Conservation (phyloP, 2,888 invertebrate species). For the Arenicola marina region DNA sequence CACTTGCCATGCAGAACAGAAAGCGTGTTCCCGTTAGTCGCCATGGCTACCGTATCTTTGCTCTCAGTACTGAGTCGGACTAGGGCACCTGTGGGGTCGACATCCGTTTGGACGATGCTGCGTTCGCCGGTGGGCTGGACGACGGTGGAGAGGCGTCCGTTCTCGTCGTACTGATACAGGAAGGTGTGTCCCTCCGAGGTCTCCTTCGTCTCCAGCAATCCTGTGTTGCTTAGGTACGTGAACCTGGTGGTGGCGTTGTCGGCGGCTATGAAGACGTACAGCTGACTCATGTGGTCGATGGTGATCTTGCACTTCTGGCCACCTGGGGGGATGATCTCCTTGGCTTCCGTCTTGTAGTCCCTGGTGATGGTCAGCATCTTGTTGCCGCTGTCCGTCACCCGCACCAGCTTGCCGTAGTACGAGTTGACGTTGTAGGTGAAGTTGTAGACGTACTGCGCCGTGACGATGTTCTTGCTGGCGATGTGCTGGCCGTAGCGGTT, state of each 20-base stretch:
- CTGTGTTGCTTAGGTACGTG: slow-evolving; percentile 87
- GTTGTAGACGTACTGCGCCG: slow-evolving; percentile 91
- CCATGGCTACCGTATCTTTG: slow-evolving; percentile 57
- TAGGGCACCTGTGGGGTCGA: slow-evolving; percentile 44
- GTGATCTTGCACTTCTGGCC: slow-evolving; percentile 65
- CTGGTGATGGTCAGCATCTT: slow-evolving; percentile 79
- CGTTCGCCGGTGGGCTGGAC: slow-evolving; percentile 92
- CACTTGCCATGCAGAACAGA: slow-evolving; percentile 56
- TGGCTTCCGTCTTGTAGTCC: slow-evolving; percentile 79
- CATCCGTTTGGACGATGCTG: slow-evolving; percentile 66
- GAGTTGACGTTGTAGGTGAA: slow-evolving; percentile 97
- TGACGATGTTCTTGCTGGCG: slow-evolving; percentile 89
- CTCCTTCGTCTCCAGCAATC: slow-evolving; percentile 70
- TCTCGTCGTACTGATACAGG: slow-evolving; percentile 88
- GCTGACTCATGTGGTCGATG: slow-evolving; percentile 90
- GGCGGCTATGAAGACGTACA: slow-evolving; percentile 84
- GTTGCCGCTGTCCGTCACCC: slow-evolving; percentile 91
- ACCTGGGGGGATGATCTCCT: slow-evolving; percentile 69
- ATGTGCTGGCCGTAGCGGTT: slow-evolving; percentile 88
- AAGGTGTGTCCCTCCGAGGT: slow-evolving; percentile 59
- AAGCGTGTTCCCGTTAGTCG: slow-evolving; percentile 60
- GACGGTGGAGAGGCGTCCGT: slow-evolving; percentile 83
- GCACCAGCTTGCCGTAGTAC: slow-evolving; percentile 90
- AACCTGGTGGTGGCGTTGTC: slow-evolving; percentile 93
- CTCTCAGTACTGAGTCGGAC: slow-evolving; percentile 59